Percentiles rank a stretch among this genome's conserved stretches.
Evolutionary conservation across 2,888 invertebrate species (phyloP).

Genomic region (Julus scandinavius): DNA sequence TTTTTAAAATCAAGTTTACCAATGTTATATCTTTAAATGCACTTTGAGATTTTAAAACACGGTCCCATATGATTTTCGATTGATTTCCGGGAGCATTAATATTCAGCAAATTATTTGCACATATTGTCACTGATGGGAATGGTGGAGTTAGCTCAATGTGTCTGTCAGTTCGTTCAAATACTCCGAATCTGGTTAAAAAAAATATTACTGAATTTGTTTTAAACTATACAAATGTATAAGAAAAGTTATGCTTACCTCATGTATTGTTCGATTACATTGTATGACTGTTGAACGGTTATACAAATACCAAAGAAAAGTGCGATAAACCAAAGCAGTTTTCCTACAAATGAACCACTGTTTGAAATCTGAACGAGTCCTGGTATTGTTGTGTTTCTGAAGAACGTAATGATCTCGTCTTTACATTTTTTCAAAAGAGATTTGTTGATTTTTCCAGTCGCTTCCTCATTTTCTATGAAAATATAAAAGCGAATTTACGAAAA

Average conservation of each 20-base stretch:
- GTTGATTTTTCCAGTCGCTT: not conserved
- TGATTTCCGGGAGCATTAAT: not conserved
- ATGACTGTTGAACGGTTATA: conserved; percentile 31
- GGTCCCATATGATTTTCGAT: too few relatives aligned
- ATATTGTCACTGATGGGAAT: conserved; percentile 15
- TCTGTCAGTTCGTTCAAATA: not conserved
- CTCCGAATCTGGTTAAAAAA: conserved; percentile 1
- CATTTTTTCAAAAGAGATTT: conserved; percentile 35
- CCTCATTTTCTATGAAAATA: not conserved
- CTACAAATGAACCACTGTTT: not conserved
- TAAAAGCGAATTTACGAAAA: not conserved
- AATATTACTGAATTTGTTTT: not conserved
- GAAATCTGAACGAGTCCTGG: conserved; percentile 30
- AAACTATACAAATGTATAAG: not conserved
- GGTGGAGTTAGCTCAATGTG: not conserved
- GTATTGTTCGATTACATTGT: not conserved
- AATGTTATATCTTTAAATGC: not conserved
- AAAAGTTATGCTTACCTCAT: conserved; percentile 10
- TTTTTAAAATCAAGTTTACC: not conserved
- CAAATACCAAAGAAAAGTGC: not conserved
- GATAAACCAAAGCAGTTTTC: not conserved
- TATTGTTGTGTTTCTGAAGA: not conserved
- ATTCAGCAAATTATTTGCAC: not conserved
- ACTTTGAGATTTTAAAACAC: not conserved
- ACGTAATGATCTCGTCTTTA: not conserved